Base-by-base conservation (phyloP, 2,113 vertebrate species). In the Ageneiosus marmoratus region DNA sequence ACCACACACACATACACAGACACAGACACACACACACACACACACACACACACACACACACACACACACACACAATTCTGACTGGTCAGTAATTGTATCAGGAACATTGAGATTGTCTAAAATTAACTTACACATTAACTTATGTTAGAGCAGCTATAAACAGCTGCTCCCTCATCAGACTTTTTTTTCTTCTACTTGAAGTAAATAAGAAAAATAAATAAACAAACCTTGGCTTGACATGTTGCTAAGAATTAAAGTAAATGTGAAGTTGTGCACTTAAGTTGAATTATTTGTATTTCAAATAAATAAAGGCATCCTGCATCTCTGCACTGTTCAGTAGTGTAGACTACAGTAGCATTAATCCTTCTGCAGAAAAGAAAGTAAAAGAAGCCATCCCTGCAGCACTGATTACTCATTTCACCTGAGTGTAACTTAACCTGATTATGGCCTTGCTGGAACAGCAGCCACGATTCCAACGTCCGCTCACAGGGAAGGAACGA, bases 331-430 rank as follows among this genome's bases (percentile, higher is more conserved):
- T 32, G 73, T 53, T 34, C 10, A 32, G n/a, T 29, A 63, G 16
- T 50, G 18, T n/a, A 79, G 24, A 79, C 41, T 44, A n/a, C 34
- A 81, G 53, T 70, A 78, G 44, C 7, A 67, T 85, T 88, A 89
- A 89, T 84, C 91, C 48, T 89, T 91, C 88, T 89, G 86, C 88
- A 91, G 90, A 87, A 88, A 88, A 76, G 73, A 83, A 82, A 77
- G 73, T 34, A 65, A 77, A 44, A 16, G 55, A 51, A 11, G 56
- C 84, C 58, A 27, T n/a, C 73, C 58, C 65, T 34, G 50, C 51
- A 77, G 88, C 88, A 90, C 82, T 56, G 72, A 84, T 92, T 93
- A 92, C 94, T 94, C 90, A 89, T 88, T 90, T 95, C 94, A 94
- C 88, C 86, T 88, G 87, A 92, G 89, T 90, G 92, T 94, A 90